Base-by-base conservation (phyloP, 2,113 vertebrate species). In the Entosphenus tridentatus region DNA sequence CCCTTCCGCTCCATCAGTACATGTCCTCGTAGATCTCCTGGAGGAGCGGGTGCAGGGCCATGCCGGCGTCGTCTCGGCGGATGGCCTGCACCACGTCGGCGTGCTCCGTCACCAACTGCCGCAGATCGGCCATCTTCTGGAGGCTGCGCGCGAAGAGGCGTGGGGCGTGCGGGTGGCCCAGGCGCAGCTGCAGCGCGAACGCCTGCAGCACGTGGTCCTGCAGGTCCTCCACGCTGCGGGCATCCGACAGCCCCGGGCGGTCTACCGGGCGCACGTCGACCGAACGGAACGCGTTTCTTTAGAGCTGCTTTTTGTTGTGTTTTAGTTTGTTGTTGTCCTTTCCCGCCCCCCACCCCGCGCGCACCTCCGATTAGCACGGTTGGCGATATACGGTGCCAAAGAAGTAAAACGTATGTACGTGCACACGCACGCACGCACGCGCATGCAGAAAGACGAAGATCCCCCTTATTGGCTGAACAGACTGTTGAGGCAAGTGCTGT, bases 81-180 rank as follows among this genome's bases (percentile, higher is more conserved):
- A 97, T 83, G 57, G 93, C 78, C 77, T 91, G 87, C 77, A 97
- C 80, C 18, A 89, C 79, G 79, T 89, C 90, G 71, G 96, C 93
- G 1, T 98, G 92, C 72, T 97, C 84, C 1, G 91, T 87, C 70
- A 98, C 93, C 54, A 97, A 86, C 80, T 97, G 92, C 74, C 93
- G 82, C 77, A 98, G 85, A 82, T 98, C 93, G 8, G 93, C 96
- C 93, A 98, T 98, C 81, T 97, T 98, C 83, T 98, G 93, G 39
- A 98, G 86, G 76, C 96, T 76, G 77, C 93, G 96, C 77, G 93
- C 92, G 59, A 98, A 96, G 55, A 98, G 87, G 75, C 96, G 92
- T 2, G 88, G 83, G 2, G 88, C 87, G 75, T 95, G 90, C 0
- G 93, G 93, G 73, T 98, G 93, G 79, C 85, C 95, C 59, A 87